phyloP scores from a whole-genome alignment of 2,888 invertebrate species.

The Chloromyia formosa region DNA sequence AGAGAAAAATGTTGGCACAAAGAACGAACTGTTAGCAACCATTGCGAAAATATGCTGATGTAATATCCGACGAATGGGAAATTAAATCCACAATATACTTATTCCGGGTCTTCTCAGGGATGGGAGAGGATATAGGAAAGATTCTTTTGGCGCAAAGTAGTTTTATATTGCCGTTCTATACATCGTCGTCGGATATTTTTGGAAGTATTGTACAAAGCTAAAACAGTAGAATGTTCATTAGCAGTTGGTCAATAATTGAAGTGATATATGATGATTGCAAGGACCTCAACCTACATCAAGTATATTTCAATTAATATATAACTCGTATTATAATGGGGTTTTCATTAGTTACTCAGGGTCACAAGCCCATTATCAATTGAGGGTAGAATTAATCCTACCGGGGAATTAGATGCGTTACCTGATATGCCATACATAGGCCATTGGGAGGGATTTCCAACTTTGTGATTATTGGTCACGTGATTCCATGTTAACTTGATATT shows the following conservation, averaged over 20 bases:
- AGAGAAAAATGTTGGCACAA: neutral
- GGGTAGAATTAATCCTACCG: too few species aligned
- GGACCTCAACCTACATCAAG: constrained; percentile 1
- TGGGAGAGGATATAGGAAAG: neutral
- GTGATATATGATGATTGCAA: neutral
- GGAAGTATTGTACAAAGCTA: too few species aligned
- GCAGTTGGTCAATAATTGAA: neutral
- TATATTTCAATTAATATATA: constrained; percentile 21
- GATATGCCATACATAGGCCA: too few species aligned
- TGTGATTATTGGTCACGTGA: constrained; percentile 23
- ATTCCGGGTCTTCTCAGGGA: neutral
- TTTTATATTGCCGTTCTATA: too few species aligned
- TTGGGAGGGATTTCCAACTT: neutral
- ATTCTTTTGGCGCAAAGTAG: neutral
- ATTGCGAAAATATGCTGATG: constrained; percentile 33
- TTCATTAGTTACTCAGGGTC: constrained; percentile 7
- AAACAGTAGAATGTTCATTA: too few species aligned
- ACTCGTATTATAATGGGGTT: neutral
- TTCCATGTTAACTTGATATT: neutral
- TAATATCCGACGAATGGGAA: constrained; percentile 28
- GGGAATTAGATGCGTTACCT: too few species aligned
- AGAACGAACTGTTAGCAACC: neutral
- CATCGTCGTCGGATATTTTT: too few species aligned
- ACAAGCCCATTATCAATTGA: too few species aligned
- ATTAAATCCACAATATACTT: constrained; percentile 26